Conservation (phyloP, 2,888 invertebrate species). For the Lepidocyrtoides sp. region DNA sequence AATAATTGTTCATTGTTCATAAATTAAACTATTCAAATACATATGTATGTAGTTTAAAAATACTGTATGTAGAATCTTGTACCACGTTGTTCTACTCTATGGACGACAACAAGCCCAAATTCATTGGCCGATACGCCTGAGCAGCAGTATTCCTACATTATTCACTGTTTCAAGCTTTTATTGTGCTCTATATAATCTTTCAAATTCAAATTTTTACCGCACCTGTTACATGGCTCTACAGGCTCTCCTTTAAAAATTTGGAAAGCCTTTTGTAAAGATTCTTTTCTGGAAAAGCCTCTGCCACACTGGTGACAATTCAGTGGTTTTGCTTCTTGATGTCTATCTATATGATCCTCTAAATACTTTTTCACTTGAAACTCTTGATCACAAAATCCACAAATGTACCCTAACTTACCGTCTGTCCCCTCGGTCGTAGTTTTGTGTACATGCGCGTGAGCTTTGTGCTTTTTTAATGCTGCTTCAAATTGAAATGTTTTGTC, state of each 20-base stretch:
- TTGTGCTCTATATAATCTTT: constrained; percentile 77
- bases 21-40: too few relatives aligned
- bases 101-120: too few relatives aligned
- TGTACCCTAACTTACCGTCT: background rate
- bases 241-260: constrained; percentile 75
- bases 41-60: too few relatives aligned
- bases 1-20: too few relatives aligned
- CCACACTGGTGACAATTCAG: constrained; percentile 76
- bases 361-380: constrained; percentile 63
- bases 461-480: background rate
- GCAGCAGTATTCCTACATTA: too few relatives aligned
- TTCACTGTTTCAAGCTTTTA: constrained; percentile 17
- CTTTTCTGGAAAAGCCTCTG: constrained; percentile 50
- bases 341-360: constrained; percentile 77
- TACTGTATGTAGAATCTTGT: too few relatives aligned
- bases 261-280: constrained; percentile 70
- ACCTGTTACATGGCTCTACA: constrained; percentile 69
- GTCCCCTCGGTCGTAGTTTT: background rate
- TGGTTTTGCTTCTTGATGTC: constrained; percentile 72
- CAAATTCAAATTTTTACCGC: constrained; percentile 60
- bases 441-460: background rate
- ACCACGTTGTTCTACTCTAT: too few relatives aligned
- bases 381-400: constrained; percentile 73
- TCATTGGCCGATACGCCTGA: too few relatives aligned
- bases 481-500: constrained; percentile 24